phyloP scores from a whole-genome alignment of 1,140 invertebrate genomes.

The Augochlora pura region DNA sequence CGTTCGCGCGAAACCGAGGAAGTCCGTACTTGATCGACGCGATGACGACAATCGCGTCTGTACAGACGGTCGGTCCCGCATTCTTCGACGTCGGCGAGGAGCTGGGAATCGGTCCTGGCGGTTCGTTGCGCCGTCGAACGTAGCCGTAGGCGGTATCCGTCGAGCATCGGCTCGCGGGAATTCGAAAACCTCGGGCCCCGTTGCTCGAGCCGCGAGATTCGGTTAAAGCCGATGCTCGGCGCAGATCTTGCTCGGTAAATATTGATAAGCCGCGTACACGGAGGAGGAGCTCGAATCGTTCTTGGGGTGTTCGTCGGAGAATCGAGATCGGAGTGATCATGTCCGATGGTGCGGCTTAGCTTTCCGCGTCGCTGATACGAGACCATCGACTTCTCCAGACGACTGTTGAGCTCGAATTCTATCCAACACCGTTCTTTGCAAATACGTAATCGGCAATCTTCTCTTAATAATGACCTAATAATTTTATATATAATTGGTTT shows the following conservation, averaged over 20 bases:
- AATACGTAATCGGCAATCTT: no score
- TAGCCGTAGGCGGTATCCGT: slow-evolving; percentile 35
- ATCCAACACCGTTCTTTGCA: no score
- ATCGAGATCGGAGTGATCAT: background rate
- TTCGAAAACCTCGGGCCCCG: background rate
- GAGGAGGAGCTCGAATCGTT: no score
- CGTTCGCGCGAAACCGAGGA: slow-evolving; percentile 42
- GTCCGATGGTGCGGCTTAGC: background rate
- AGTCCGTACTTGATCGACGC: slow-evolving; percentile 41
- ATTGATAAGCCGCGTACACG: slow-evolving; percentile 7
- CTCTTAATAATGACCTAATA: no score
- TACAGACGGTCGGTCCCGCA: slow-evolving; percentile 4
- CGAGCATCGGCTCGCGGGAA: slow-evolving; percentile 3
- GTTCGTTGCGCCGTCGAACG: slow-evolving; percentile 38
- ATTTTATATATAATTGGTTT: no score
- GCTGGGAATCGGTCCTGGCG: slow-evolving; percentile 48
- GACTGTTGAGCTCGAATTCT: no score
- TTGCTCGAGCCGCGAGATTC: no score
- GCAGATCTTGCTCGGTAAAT: background rate
- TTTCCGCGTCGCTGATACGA: background rate
- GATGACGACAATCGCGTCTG: slow-evolving; percentile 36
- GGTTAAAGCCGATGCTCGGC: background rate
- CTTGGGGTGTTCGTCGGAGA: no score
- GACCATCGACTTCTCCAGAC: no score
- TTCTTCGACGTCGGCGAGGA: slow-evolving; percentile 12